Evolutionary conservation across 2,113 vertebrate genomes (phyloP).

Genomic region (Colistium nudipinnis): DNA sequence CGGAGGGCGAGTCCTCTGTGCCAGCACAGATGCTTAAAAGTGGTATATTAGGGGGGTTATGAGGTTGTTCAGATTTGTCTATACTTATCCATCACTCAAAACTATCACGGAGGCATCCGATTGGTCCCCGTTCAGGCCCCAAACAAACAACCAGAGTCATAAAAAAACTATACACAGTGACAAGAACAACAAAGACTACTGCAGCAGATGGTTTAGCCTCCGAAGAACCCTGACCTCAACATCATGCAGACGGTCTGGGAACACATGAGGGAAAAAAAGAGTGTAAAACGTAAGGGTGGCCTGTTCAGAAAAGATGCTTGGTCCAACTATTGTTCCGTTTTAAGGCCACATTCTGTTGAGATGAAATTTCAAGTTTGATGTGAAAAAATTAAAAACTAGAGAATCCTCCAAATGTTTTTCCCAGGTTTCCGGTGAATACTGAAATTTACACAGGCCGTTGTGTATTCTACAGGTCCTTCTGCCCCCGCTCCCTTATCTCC

Average conservation of each 20-base stretch:
- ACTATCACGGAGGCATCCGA: not conserved
- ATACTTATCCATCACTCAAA: not conserved
- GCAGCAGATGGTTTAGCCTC: not conserved
- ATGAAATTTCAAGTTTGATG: not conserved
- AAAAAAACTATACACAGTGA: not conserved
- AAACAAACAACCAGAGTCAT: not conserved
- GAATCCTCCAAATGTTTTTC: not conserved
- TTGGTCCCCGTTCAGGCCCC: not conserved
- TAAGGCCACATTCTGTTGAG: too few species aligned
- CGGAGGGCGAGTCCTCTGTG: not conserved
- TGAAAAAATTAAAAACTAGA: not conserved
- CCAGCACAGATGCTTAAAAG: not conserved
- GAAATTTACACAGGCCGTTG: not conserved
- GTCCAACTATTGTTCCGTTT: not conserved
- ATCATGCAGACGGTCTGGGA: not conserved
- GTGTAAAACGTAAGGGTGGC: not conserved
- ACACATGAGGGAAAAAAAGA: not conserved
- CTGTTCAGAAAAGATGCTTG: not conserved
- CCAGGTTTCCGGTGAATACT: conserved; percentile 13
- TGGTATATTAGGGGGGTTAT: not conserved
- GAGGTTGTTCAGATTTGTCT: not conserved
- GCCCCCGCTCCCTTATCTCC: conserved; percentile 53
- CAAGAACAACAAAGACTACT: not conserved
- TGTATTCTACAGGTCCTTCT: conserved; percentile 35
- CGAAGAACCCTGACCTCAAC: not conserved